phyloP scores from a whole-genome alignment of 1,140 invertebrate species.

The Saxidomus purpurata region DNA sequence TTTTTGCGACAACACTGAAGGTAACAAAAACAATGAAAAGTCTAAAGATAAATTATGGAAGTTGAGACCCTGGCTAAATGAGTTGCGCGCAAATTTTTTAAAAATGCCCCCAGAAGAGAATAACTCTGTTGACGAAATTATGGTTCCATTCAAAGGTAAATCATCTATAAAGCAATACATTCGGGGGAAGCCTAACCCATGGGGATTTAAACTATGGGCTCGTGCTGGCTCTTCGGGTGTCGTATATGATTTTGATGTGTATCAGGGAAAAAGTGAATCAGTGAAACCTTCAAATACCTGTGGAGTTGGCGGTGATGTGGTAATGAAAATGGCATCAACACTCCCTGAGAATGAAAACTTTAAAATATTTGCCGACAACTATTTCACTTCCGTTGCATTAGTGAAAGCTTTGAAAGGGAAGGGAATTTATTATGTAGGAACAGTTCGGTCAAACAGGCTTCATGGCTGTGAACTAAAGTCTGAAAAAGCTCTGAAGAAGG shows the following conservation, averaged over 20 bases:
- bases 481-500: slow-evolving; percentile 69
- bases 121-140: slow-evolving; percentile 67
- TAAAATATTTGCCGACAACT: slow-evolving; percentile 67
- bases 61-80: slow-evolving; percentile 54
- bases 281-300: not conserved
- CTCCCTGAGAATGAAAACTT: slow-evolving; percentile 6
- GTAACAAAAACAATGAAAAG: too few species aligned
- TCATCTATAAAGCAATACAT: too few species aligned
- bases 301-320: slow-evolving; percentile 56
- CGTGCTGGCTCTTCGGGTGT: slow-evolving; percentile 33
- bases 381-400: slow-evolving; percentile 62
- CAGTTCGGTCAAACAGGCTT: slow-evolving; percentile 60
- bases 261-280: slow-evolving; percentile 63
- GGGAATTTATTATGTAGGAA: slow-evolving; percentile 62
- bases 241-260: slow-evolving; percentile 70
- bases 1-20: slow-evolving; percentile 62
- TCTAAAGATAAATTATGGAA: too few species aligned
- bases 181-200: too few species aligned
- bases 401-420: slow-evolving; percentile 55
- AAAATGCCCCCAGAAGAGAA: slow-evolving; percentile 55
- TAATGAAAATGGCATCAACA: slow-evolving; percentile 38
- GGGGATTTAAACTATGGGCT: slow-evolving; percentile 70
- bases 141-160: too few species aligned
- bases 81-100: slow-evolving; percentile 20
- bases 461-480: slow-evolving; percentile 50